Conservation (phyloP, 1,140 invertebrate species). For the Achatina immaculata region DNA sequence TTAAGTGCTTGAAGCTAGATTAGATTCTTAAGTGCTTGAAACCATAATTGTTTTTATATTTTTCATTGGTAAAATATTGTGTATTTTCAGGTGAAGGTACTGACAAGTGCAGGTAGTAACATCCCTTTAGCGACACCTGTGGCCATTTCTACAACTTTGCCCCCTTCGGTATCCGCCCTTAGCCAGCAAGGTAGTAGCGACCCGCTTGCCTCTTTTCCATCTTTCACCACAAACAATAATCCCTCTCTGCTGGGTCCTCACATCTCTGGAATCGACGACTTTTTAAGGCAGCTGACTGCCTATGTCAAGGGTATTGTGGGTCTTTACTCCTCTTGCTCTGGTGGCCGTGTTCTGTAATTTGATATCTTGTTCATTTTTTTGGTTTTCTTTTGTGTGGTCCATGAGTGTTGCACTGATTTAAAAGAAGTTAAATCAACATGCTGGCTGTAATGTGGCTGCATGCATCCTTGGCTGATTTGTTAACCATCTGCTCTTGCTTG, state of each 20-base stretch:
- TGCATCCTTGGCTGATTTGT: no score
- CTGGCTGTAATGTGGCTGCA: no score
- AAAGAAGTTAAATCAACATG: no score
- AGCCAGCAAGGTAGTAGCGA: conserved; percentile 65
- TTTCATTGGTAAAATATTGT: no score
- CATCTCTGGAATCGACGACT: conserved; percentile 46
- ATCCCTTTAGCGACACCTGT: conserved; percentile 74
- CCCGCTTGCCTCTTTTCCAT: conserved; percentile 47
- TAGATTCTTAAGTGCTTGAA: no score
- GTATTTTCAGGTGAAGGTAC: conserved; percentile 75
- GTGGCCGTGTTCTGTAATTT: conserved; percentile 24
- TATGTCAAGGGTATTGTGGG: conserved; percentile 51
- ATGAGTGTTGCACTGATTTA: no score
- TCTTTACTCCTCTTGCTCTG: conserved; percentile 43
- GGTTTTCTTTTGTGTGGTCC: neutral
- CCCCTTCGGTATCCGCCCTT: conserved; percentile 75
- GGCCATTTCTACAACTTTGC: conserved; percentile 76
- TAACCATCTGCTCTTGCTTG: neutral
- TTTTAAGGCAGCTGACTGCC: conserved; percentile 51
- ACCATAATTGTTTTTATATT: no score
- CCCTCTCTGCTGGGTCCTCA: conserved; percentile 25
- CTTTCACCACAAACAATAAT: conserved; percentile 43
- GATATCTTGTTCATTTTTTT: conserved; percentile 6
- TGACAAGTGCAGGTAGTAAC: conserved; percentile 74
- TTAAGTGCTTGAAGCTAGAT: no score